A percentile compares a stretch with the other conserved stretches of the same genome.
Conservation (phyloP, 2,113 vertebrate genomes). For the Sakesphorus luctuosus region DNA sequence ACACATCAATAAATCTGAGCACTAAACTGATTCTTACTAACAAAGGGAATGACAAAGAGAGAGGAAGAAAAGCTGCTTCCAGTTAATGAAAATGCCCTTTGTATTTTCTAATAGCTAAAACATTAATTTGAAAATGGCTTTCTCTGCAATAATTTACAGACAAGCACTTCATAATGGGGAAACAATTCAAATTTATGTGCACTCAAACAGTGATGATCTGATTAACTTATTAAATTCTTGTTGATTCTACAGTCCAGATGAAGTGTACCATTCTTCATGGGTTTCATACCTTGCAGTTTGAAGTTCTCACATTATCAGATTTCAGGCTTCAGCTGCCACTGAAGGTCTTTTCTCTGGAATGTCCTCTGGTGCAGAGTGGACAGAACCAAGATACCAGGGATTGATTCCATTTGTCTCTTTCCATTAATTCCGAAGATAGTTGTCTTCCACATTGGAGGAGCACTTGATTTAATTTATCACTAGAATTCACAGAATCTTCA, state of each 20-base stretch:
- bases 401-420: slow-evolving; percentile 63
- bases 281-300: slow-evolving; percentile 67
- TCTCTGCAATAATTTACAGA: slow-evolving; percentile 80
- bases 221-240: slow-evolving; percentile 85
- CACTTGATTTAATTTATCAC: slow-evolving; percentile 69
- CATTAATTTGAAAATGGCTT: slow-evolving; percentile 81
- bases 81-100: slow-evolving; percentile 83
- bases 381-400: slow-evolving; percentile 11
- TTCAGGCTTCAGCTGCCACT: slow-evolving; percentile 61
- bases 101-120: slow-evolving; percentile 79
- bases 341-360: slow-evolving; percentile 55
- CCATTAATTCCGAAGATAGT: slow-evolving; percentile 45
- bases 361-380: not conserved
- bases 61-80: slow-evolving; percentile 69
- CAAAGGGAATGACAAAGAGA: slow-evolving; percentile 73
- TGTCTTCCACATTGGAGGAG: slow-evolving; percentile 66
- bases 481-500: slow-evolving; percentile 54
- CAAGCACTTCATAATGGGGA: slow-evolving; percentile 81
- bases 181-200: slow-evolving; percentile 85
- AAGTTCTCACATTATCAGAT: slow-evolving; percentile 63
- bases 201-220: slow-evolving; percentile 76
- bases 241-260: slow-evolving; percentile 78
- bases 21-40: slow-evolving; percentile 66
- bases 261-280: slow-evolving; percentile 75
- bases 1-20: slow-evolving; percentile 73